A percentile compares a stretch with the other conserved stretches of the same genome.
Evolutionary conservation across 2,888 invertebrate species (phyloP).

Genomic region (Macaria liturata): DNA sequence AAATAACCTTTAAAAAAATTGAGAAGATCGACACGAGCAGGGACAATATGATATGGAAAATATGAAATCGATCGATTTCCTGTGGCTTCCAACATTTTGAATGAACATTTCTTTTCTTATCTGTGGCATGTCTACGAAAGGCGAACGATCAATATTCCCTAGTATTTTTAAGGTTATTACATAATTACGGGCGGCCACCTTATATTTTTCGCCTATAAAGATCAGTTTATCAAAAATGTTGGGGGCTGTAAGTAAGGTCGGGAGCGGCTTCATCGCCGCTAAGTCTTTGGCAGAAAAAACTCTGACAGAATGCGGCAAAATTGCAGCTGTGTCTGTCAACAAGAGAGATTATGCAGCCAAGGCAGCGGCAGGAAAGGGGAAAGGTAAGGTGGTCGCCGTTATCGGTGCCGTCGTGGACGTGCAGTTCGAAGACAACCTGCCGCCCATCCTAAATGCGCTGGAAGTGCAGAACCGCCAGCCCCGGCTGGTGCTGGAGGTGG

Average conservation of each 20-base stretch:
- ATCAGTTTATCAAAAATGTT: conserved; percentile 76
- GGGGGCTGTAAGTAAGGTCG: conserved; percentile 84
- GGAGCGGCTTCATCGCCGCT: conserved; percentile 84
- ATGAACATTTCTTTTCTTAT: background rate
- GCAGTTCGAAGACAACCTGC: conserved; percentile 95
- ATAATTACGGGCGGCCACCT: conserved; percentile 67
- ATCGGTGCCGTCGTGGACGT: conserved; percentile 99
- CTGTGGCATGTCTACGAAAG: background rate
- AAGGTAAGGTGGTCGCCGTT: conserved; percentile 94
- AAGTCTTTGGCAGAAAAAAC: conserved; percentile 84
- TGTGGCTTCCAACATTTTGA: background rate
- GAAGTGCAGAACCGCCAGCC: conserved; percentile 94
- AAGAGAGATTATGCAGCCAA: conserved; percentile 75
- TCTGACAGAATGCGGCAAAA: conserved; percentile 83
- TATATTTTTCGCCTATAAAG: conserved; percentile 52
- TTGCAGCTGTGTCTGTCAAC: conserved; percentile 69
- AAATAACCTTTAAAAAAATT: too few relatives aligned
- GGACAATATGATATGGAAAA: too few relatives aligned
- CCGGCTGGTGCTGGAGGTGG: conserved; percentile 92
- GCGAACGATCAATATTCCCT: conserved; percentile 34
- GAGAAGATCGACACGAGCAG: too few relatives aligned
- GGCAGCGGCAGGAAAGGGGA: conserved; percentile 51
- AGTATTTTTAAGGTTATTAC: conserved; percentile 64
- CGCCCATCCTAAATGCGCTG: conserved; percentile 97
- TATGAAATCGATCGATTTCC: background rate